These are phyloP conservation scores for Mugil cephalus DNA, from an alignment of 2,113 vertebrate genomes.

Conservation along the genomic window DNA sequence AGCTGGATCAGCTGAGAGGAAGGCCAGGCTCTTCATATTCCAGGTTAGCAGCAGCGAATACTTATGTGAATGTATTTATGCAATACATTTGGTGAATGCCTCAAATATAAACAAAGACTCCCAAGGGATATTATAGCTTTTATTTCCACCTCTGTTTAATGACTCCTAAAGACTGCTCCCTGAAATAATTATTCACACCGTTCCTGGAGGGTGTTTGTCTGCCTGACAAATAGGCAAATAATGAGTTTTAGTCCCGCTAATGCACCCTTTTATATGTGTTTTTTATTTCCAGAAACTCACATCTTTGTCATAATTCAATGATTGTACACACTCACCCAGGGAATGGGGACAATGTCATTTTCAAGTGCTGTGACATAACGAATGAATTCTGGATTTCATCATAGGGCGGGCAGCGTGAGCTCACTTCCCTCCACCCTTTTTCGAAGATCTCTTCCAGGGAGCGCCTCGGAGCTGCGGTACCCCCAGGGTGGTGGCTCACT, in stretches of 20 bases:
- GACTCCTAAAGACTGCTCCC: conserved; percentile 4
- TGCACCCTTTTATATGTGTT: neutral
- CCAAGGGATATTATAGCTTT: conserved; percentile 14
- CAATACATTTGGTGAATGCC: conserved; percentile 5
- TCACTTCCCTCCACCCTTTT: conserved; percentile 79
- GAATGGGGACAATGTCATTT: conserved; percentile 19
- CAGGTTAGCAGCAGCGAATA: conserved; percentile 81
- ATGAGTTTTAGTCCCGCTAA: conserved; percentile 4
- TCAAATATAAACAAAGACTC: conserved; percentile 33
- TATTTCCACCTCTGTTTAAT: conserved; percentile 13
- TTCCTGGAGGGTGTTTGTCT: conserved; percentile 26
- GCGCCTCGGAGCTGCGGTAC: conserved; percentile 91
- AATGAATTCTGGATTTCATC: conserved; percentile 46
- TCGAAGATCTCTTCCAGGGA: conserved; percentile 92
- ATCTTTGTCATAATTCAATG: neutral
- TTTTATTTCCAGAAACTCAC: conserved; percentile 1
- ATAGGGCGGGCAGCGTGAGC: conserved; percentile 80
- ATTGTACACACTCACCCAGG: neutral
- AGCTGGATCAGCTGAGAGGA: conserved; percentile 91
- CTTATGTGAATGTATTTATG: conserved; percentile 22
- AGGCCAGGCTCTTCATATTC: conserved; percentile 90
- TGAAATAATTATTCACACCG: conserved; percentile 22
- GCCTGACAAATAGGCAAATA: conserved; percentile 27
- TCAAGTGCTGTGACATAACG: conserved; percentile 18
- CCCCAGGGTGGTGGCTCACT: conserved; percentile 88